Percentiles rank a stretch among this genome's conserved stretches.
Evolutionary conservation across 2,888 invertebrate genomes (phyloP).

Genomic region (Eurytoma adleriae): DNA sequence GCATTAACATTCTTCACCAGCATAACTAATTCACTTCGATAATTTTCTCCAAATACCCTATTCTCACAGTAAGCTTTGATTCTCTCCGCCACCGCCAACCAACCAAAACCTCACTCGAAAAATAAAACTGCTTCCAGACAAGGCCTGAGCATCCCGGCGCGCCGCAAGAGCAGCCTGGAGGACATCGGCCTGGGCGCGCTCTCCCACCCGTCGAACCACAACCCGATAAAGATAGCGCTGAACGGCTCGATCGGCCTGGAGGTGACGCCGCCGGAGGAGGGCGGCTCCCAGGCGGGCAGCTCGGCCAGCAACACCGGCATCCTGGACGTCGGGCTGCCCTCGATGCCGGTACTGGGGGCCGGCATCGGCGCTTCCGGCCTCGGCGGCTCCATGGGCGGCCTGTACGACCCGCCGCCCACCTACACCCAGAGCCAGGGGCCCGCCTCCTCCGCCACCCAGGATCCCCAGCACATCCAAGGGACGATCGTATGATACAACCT

Average conservation of each 20-base stretch:
- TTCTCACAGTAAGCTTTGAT: too few relatives aligned
- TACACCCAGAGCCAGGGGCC: constrained; percentile 65
- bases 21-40: too few relatives aligned
- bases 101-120: too few relatives aligned
- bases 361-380: constrained; percentile 65
- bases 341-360: constrained; percentile 66
- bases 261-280: constrained; percentile 79
- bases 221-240: constrained; percentile 90
- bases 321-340: constrained; percentile 76
- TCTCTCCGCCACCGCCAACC: too few relatives aligned
- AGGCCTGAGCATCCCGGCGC: constrained; percentile 84
- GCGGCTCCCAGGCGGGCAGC: constrained; percentile 72
- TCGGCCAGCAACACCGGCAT: constrained; percentile 78
- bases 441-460: constrained; percentile 74
- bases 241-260: constrained; percentile 92
- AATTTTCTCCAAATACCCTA: too few relatives aligned
- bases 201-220: constrained; percentile 85
- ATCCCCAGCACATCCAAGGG: constrained; percentile 89
- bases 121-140: constrained; percentile 78
- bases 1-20: too few relatives aligned
- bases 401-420: constrained; percentile 78
- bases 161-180: constrained; percentile 89
- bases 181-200: constrained; percentile 84
- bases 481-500: constrained; percentile 97
- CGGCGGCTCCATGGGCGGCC: constrained; percentile 74